phyloP scores from a whole-genome alignment of 2,797 vertebrate genomes.

The Poeciliopsis turneri region DNA sequence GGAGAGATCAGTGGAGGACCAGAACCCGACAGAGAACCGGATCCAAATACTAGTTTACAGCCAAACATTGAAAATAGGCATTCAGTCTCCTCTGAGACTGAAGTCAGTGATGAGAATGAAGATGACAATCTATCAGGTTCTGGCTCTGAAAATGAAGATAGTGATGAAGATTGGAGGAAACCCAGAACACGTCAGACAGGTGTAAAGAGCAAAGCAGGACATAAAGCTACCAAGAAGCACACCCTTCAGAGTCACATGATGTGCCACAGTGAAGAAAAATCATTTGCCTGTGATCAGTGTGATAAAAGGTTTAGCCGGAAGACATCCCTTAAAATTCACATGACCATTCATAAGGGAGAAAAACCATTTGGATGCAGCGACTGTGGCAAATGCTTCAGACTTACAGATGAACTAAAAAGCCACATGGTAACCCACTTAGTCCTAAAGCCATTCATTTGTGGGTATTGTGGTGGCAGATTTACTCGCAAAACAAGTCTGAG shows the following conservation, averaged over 20 bases:
- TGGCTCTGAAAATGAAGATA: slow-evolving; percentile 8
- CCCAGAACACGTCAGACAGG: background rate
- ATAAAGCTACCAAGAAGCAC: background rate
- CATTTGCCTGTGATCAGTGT: background rate
- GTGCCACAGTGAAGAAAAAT: background rate
- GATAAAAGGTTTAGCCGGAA: background rate
- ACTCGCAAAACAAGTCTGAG: background rate
- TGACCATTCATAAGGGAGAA: background rate
- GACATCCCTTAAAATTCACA: background rate
- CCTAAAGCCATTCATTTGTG: background rate
- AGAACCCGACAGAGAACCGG: background rate
- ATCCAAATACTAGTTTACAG: no score
- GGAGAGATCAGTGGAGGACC: background rate
- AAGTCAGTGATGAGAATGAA: background rate
- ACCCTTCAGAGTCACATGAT: background rate
- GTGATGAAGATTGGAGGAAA: slow-evolving; percentile 1
- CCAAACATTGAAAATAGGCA: no score
- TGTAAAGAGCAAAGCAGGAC: background rate
- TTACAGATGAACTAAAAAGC: background rate
- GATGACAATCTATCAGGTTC: background rate
- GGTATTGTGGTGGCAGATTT: background rate
- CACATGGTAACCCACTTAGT: background rate
- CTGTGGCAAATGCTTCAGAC: background rate
- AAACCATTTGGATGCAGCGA: background rate
- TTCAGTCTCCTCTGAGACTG: no score